A percentile compares a stretch with the other conserved stretches of the same genome.
phyloP scores from a whole-genome alignment of 2,113 vertebrate genomes.

The Carollia perspicillata region DNA sequence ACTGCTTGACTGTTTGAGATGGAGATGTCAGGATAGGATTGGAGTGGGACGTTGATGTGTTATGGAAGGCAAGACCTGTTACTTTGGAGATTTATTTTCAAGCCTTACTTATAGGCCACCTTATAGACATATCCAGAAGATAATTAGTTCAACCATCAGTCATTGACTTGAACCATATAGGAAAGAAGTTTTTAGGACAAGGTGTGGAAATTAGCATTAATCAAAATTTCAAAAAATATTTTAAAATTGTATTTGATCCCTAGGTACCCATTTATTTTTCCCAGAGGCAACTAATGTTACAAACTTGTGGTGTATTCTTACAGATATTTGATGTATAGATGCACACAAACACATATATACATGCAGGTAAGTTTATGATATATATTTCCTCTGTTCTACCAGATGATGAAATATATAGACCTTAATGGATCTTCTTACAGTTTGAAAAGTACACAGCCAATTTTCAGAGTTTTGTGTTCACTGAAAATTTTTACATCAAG shows the following conservation, averaged over 20 bases:
- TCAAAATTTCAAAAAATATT: neutral
- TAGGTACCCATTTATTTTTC: neutral
- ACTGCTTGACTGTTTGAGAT: neutral
- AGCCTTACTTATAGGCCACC: neutral
- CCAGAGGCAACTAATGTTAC: neutral
- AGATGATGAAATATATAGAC: neutral
- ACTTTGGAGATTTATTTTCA: neutral
- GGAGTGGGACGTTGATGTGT: neutral
- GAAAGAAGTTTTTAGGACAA: slow-evolving; percentile 6
- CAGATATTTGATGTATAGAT: neutral
- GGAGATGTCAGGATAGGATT: neutral
- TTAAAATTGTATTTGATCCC: neutral
- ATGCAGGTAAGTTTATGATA: neutral
- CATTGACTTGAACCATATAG: neutral
- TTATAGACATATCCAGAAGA: neutral
- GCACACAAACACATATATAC: neutral
- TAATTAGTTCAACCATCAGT: neutral
- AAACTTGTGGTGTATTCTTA: neutral
- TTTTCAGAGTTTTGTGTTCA: neutral
- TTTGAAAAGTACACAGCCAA: neutral
- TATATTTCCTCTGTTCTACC: neutral
- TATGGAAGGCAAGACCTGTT: neutral
- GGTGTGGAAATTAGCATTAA: neutral
- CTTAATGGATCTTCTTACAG: neutral
- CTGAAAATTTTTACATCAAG: neutral